A percentile compares a stretch with the other conserved stretches of the same genome.
These are phyloP conservation scores for Eilema depressum DNA, from an alignment of 2,888 invertebrate genomes.

Conservation along the genomic window DNA sequence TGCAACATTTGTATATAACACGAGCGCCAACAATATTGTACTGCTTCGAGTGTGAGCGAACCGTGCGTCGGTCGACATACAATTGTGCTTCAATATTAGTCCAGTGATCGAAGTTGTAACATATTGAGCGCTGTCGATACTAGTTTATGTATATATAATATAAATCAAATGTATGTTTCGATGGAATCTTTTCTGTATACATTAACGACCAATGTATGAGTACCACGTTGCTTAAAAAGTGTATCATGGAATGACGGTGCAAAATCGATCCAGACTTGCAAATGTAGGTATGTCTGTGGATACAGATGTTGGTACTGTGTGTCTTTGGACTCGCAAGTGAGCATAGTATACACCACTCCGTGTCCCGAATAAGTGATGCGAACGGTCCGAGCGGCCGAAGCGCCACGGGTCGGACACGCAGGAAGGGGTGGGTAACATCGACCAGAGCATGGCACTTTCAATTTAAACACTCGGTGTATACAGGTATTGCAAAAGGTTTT, in stretches of 20 bases:
- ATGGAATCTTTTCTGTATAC: slow-evolving; percentile 55
- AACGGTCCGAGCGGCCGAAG: slow-evolving; percentile 59
- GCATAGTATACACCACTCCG: slow-evolving; percentile 73
- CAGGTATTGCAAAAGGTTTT: slow-evolving; percentile 78
- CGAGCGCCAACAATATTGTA: slow-evolving; percentile 75
- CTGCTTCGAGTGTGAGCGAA: slow-evolving; percentile 65
- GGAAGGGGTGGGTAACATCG: slow-evolving; percentile 76
- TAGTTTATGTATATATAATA: slow-evolving; percentile 32
- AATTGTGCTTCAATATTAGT: slow-evolving; percentile 51
- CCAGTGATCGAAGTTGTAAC: slow-evolving; percentile 76
- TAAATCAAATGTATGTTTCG: slow-evolving; percentile 43
- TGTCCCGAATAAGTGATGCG: slow-evolving; percentile 66
- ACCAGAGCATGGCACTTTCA: slow-evolving; percentile 87
- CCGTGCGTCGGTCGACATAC: slow-evolving; percentile 53
- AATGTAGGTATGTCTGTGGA: slow-evolving; percentile 66
- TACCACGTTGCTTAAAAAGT: slow-evolving; percentile 60
- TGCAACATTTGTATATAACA: slow-evolving; percentile 66
- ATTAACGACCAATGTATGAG: slow-evolving; percentile 54
- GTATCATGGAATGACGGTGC: slow-evolving; percentile 88
- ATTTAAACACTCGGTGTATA: slow-evolving; percentile 78
- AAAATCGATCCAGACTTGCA: slow-evolving; percentile 88
- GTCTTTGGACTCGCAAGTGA: slow-evolving; percentile 75
- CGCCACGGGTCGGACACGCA: slow-evolving; percentile 44
- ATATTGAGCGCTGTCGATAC: slow-evolving; percentile 74
- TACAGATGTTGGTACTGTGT: slow-evolving; percentile 68